Base-by-base conservation (phyloP, 2,797 vertebrate genomes). In the Lithobates pipiens region DNA sequence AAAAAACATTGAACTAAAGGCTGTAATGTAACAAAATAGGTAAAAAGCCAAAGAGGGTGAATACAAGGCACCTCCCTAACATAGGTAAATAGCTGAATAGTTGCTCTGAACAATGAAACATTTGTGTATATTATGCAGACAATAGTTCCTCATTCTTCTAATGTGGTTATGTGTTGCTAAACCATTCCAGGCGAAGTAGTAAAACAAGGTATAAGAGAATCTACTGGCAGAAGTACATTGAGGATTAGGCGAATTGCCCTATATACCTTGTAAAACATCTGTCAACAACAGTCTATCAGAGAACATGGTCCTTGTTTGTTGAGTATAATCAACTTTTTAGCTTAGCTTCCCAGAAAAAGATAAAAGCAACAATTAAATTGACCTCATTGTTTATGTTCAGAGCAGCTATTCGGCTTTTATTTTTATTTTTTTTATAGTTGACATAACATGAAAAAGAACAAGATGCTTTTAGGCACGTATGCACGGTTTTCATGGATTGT, bases 121-220 rank as follows among this genome's bases (percentile, higher is more conserved):
- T 75, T 76, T 54, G 50, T 54, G 73, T 76, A 25, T 18, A 42
- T 29, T 46, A 5, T 54, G 44, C 13, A 76, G 39, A 54, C 5
- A 46, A 74, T 44, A 29, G 73, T 76, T 54, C 44, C 73, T 75
- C 23, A 76, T 46, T 76, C 73, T 29, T 29, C 42, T 25, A 25
- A 25, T 50, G 25, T 25, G 25, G 73, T 13, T 76, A 76, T 29
- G 10, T n/a, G 61, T 65, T 65, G 21, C n/a, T 23, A 65, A 65
- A 65, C 8, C 7, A 23, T 5, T 32, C 46, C 15, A 71, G 2
- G 15, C 21, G 5, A 18, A 36, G 32, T 21, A 36, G 29, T 32
- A 36, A 36, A 36, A 18, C 69, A 71, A 18, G 15, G 5, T 54
- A 18, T 54, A 46, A 46, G 44, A 34, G 68, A 27, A 70, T 13